Evolutionary conservation across 2,797 vertebrate genomes (phyloP).

Genomic region (Acanthopagrus latus): DNA sequence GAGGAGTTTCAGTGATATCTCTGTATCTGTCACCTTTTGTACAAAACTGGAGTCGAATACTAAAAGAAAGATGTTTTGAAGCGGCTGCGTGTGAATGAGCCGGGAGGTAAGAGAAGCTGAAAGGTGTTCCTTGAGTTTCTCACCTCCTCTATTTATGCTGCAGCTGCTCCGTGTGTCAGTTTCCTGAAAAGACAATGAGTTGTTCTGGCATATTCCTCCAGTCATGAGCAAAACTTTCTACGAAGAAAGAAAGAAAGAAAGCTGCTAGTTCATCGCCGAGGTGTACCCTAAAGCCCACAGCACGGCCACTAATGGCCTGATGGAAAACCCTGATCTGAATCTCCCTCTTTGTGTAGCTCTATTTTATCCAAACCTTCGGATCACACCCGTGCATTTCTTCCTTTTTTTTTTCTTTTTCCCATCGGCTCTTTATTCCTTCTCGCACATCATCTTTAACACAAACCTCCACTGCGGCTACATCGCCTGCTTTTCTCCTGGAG

Average conservation of each 20-base stretch:
- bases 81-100: constrained; percentile 29
- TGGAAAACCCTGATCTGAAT: constrained; percentile 63
- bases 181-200: constrained; percentile 63
- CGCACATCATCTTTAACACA: constrained; percentile 47
- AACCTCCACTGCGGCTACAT: constrained; percentile 39
- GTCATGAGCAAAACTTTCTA: constrained; percentile 35
- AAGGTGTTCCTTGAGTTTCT: constrained; percentile 34
- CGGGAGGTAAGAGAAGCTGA: constrained; percentile 17
- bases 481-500: constrained; percentile 30
- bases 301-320: constrained; percentile 66
- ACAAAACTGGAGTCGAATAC: background rate
- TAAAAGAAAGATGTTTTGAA: background rate
- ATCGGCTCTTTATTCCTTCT: constrained; percentile 17
- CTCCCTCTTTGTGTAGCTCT: constrained; percentile 33
- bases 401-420: background rate
- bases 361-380: constrained; percentile 20
- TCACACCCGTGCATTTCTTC: background rate
- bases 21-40: background rate
- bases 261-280: constrained; percentile 51
- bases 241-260: background rate
- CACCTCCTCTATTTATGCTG: constrained; percentile 54
- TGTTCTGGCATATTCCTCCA: constrained; percentile 46
- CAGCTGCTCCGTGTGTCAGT: constrained; percentile 48
- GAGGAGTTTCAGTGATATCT: background rate
- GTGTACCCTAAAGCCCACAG: constrained; percentile 49